Base-by-base conservation (phyloP, 2,888 invertebrate genomes). In the Neria commutata region DNA sequence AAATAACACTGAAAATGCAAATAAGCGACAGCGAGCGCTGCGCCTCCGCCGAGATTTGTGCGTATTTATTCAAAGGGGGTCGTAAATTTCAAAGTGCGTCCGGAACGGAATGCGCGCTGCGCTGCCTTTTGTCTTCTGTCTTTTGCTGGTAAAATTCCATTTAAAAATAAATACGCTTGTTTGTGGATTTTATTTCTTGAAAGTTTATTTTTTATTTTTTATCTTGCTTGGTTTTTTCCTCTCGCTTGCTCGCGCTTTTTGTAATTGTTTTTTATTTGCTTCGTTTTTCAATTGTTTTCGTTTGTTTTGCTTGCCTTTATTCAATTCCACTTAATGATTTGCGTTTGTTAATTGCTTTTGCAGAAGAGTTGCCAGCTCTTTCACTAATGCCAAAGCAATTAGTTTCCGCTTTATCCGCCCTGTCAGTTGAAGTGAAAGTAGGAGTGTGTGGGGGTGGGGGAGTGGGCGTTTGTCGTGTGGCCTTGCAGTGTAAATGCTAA, bases 301-400 rank as follows among this genome's bases (percentile, higher is more conserved):
- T n/a, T n/a, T n/a, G n/a, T n/a, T n/a, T n/a, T n/a, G n/a, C n/a
- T n/a, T n/a, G n/a, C n/a, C n/a, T n/a, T n/a, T n/a, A n/a, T n/a
- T n/a, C n/a, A n/a, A n/a, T n/a, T n/a, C n/a, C n/a, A n/a, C 50
- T 58, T 48, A 58, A 53, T 52, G 53, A 47, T 53, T 47, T 42
- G 17, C 33, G 23, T 37, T 51, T 56, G 46, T 52, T 57, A 52
- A 51, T 57, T 51, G 56, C 52, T 46, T 29, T 57, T 49, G 40
- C 34, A 33, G 26, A 26, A 25, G 33, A 29, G 37, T 23, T 24
- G 24, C 26, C 48, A n/a, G 49, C 49, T 14, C 37, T 16, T 5
- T 6, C 11, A 52, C 58, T 58, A 58, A 58, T 58, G 58, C 48
- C 48, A 54, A 58, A 58, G 53, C 54, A 58, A 58, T 58, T 58